phyloP scores from a whole-genome alignment of 92 coral and sea anemone species.

The Palythoa grandiflora region DNA sequence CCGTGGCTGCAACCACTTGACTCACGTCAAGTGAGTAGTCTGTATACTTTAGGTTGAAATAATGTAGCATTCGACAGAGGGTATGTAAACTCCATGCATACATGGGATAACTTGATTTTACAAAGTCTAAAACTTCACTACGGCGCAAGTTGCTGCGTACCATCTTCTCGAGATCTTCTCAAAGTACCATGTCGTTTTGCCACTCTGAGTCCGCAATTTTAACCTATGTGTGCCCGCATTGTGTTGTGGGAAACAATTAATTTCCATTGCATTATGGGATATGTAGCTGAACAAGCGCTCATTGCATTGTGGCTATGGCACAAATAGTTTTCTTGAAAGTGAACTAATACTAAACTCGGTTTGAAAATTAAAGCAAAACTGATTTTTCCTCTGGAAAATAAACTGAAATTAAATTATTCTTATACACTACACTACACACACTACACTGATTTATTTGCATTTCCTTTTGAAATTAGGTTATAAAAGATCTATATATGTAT shows the following conservation, averaged over 20 bases:
- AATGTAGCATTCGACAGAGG: constrained; percentile 5
- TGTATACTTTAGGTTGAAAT: neutral
- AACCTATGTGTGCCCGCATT: neutral
- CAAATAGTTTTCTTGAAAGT: too few species aligned
- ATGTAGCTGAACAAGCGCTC: too few species aligned
- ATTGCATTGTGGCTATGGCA: too few species aligned
- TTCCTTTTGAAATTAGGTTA: too few species aligned
- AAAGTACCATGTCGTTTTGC: neutral
- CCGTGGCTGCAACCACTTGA: neutral
- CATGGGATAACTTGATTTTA: neutral
- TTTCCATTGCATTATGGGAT: too few species aligned
- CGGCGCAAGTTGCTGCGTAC: neutral
- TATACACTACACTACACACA: too few species aligned
- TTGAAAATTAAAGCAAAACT: too few species aligned
- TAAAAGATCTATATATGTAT: too few species aligned
- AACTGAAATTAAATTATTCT: too few species aligned
- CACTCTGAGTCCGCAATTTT: constrained; percentile 32
- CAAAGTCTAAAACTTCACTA: constrained; percentile 9
- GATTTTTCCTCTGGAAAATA: too few species aligned
- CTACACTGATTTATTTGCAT: too few species aligned
- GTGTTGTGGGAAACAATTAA: neutral
- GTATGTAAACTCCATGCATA: constrained; percentile 19
- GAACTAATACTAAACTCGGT: too few species aligned
- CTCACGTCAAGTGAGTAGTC: neutral
- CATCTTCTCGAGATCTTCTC: neutral